Conservation (phyloP, 2,888 invertebrate genomes). For the Callinectes sapidus region DNA sequence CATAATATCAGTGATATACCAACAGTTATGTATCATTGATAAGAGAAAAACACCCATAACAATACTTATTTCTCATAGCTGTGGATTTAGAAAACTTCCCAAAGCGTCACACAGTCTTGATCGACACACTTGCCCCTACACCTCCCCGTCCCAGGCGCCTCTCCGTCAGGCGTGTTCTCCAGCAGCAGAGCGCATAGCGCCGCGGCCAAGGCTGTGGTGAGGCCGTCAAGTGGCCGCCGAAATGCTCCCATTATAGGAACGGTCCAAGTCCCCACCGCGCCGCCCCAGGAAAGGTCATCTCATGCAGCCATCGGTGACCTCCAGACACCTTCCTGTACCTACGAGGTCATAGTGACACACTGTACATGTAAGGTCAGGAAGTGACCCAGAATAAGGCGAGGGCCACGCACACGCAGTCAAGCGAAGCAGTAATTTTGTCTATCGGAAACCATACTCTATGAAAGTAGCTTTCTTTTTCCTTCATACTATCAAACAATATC, state of each 20-base stretch:
- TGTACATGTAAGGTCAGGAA: constrained; percentile 1
- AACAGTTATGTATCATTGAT: too few relatives aligned
- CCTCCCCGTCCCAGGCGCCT: not conserved
- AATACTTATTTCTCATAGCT: not conserved
- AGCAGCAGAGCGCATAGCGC: not conserved
- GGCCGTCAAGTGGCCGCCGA: not conserved
- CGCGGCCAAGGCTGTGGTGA: not conserved
- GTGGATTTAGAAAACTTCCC: not conserved
- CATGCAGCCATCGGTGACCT: not conserved
- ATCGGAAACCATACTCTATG: not conserved
- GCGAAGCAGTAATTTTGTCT: too few relatives aligned
- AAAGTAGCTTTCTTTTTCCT: too few relatives aligned
- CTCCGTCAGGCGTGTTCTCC: not conserved
- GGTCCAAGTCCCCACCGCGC: not conserved
- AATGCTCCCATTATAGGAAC: not conserved
- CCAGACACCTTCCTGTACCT: constrained; percentile 24
- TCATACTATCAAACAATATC: not conserved
- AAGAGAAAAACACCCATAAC: too few relatives aligned
- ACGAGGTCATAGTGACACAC: not conserved
- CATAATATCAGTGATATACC: too few relatives aligned
- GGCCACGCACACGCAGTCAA: not conserved
- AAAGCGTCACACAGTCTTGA: not conserved
- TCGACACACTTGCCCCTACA: not conserved
- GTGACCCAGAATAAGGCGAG: constrained; percentile 21
- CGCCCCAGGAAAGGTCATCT: constrained; percentile 27